Base-by-base conservation (phyloP, 2,888 invertebrate species). In the Drosophila anomalata region DNA sequence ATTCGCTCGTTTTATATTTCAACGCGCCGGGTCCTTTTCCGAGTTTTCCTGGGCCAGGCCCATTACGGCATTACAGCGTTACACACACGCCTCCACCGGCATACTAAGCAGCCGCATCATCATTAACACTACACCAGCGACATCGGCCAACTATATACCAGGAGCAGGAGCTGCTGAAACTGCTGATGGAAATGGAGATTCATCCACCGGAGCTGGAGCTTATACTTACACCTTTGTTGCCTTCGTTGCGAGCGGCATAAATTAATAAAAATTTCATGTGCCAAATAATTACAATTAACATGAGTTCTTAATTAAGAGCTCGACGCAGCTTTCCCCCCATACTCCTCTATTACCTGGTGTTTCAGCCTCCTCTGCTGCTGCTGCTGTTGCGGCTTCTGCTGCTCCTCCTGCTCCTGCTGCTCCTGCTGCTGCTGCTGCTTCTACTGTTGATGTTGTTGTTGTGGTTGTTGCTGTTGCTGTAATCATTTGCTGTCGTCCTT, bases 201-300 rank as follows among this genome's bases (percentile, higher is more conserved):
- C 22, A 26, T 29, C 47, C 41, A 24, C 55, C 39, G 57, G 44
- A 52, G 65, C 53, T 3, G 44, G 33, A 41, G 59, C 53, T 42
- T 44, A 57, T 65, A 56, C 51, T 70, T 71, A 79, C 79, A 81
- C 76, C 83, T 77, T 79, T 80, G 73, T 60, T 67, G 75, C 14
- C 46, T 80, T 57, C 67, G 58, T 47, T 73, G 75, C 59, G 78
- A 83, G 77, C 73, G 82, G 78, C 75, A 82, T 89, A 88, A 89
- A 90, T 90, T 90, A 90, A 90, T 90, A 90, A 89, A 89, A 88
- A 83, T 89, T 90, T 89, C 90, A 89, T 89, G 88, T 89, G 88
- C 87, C 88, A 89, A 90, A 90, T 90, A 89, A 90, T 90, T 90
- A 88, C 88, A 88, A 89, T 89, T 90, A 89, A 89, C 90, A 89